phyloP scores from a whole-genome alignment of 2,797 vertebrate genomes.

The Esox masquinongy region DNA sequence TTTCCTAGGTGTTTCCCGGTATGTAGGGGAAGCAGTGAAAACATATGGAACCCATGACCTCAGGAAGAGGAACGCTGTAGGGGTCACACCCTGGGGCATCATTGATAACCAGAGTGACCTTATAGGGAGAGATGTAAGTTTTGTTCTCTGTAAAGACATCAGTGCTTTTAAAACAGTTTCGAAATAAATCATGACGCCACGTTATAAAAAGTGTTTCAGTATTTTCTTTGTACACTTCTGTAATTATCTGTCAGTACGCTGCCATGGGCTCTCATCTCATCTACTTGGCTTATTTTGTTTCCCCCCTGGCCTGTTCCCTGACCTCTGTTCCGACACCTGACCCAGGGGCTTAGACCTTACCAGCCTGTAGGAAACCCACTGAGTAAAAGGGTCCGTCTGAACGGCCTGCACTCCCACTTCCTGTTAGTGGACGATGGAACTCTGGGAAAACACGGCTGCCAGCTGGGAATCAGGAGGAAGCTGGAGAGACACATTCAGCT shows the following conservation, averaged over 20 bases:
- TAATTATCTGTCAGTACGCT: not conserved
- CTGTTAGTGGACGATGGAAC: slow-evolving; percentile 94
- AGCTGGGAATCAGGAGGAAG: slow-evolving; percentile 85
- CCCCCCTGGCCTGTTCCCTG: not conserved
- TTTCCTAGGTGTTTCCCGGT: slow-evolving; percentile 85
- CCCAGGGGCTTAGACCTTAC: slow-evolving; percentile 88
- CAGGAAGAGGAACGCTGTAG: slow-evolving; percentile 89
- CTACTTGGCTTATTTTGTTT: not conserved
- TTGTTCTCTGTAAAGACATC: not conserved
- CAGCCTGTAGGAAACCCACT: slow-evolving; percentile 90
- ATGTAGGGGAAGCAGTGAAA: slow-evolving; percentile 93
- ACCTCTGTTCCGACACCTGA: not conserved
- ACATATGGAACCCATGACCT: slow-evolving; percentile 80
- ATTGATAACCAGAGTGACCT: slow-evolving; percentile 93
- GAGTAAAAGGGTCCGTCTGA: slow-evolving; percentile 89
- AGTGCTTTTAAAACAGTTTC: not conserved
- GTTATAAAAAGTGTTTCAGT: not conserved
- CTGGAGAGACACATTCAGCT: slow-evolving; percentile 89
- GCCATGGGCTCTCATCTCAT: not conserved
- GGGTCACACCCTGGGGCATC: slow-evolving; percentile 92
- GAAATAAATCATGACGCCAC: not conserved
- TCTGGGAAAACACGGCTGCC: slow-evolving; percentile 89
- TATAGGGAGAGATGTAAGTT: slow-evolving; percentile 90
- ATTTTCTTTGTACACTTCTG: not conserved
- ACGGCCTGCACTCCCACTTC: slow-evolving; percentile 95